Evolutionary conservation across 2,888 invertebrate genomes (phyloP).

Genomic region (Polylopha cassiicola): DNA sequence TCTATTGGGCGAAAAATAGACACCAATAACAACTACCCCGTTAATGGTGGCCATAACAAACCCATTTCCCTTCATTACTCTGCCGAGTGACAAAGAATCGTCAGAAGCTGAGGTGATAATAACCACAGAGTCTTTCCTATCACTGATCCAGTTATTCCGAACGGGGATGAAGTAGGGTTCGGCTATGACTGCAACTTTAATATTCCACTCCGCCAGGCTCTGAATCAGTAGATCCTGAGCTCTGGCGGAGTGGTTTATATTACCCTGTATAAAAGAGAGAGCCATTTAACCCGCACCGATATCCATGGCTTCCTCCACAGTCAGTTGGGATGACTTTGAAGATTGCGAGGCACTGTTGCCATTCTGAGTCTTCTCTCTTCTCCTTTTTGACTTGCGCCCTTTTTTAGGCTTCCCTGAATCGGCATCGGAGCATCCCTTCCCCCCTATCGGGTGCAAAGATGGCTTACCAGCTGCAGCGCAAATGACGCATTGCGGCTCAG

Average conservation of each 20-base stretch:
- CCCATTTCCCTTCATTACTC: constrained; percentile 15
- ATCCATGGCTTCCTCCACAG: too few species aligned
- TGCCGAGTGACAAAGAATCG: constrained; percentile 10
- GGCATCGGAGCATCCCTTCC: too few species aligned
- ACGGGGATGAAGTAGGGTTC: constrained; percentile 17
- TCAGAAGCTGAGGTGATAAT: neutral
- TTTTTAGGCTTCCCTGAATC: too few species aligned
- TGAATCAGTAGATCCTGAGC: neutral
- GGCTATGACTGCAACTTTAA: constrained; percentile 18
- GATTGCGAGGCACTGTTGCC: too few species aligned
- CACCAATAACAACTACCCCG: constrained; percentile 15
- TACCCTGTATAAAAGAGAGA: too few species aligned
- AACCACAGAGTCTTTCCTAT: neutral
- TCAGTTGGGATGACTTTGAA: too few species aligned
- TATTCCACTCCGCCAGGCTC: constrained; percentile 12
- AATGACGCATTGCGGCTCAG: too few species aligned
- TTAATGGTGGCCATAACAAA: constrained; percentile 13
- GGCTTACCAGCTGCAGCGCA: too few species aligned
- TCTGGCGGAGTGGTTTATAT: neutral
- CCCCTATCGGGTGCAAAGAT: too few species aligned
- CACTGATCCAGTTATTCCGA: neutral
- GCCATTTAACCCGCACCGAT: too few species aligned
- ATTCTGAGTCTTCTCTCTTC: too few species aligned
- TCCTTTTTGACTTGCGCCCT: too few species aligned
- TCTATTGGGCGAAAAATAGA: constrained; percentile 28